Evolutionary conservation across 2,113 vertebrate species (phyloP), one percentile per base, ranked within the genome.

Genomic region (Scatophagus argus): DNA sequence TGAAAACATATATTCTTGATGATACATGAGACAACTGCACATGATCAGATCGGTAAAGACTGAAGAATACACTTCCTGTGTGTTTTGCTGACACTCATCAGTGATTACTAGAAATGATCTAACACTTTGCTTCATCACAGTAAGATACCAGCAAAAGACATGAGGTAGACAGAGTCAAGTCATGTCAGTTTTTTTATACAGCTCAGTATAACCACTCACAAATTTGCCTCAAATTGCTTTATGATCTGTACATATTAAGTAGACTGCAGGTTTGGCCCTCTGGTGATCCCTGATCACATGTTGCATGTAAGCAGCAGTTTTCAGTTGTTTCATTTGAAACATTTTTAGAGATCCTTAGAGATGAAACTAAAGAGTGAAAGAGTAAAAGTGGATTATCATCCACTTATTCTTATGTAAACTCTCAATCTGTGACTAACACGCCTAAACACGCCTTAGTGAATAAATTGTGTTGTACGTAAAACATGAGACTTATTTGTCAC

Each of bases 1-100:
- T 67, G 25, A 31, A 68, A 47, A 69, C 60, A 58, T 27, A 8
- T 38, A 55, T 32, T 63, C 31, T 51, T 63, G 27, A 58, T 52
- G 51, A 27, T 49, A 25, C 67, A 32, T 36, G 21, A 32, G 1
- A 36, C 23, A 39, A n/a, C 10, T 11, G 41, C 4, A 12, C 31
- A 49, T 5, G 44, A 36, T 49, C 10, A 41, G 23, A 61, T 8
- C 12, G 65, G 31, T 55, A n/a, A 32, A 56, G 21, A 56, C 34
- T 21, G 11, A 8, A 41, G 11, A 36, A 43, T 6, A 25, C 2
- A 31, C 19, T 65, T 34, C 34, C 11, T 55, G 4, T 38, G 11
- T 13, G 27, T 67, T 27, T 52, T 27, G n/a, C 11, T 36, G 31
- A 36, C 32, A 23, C 6, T 38, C 52, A 39, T 16, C 36, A 27